phyloP scores from a whole-genome alignment of 2,113 vertebrate species.

The Hipposideros armiger region DNA sequence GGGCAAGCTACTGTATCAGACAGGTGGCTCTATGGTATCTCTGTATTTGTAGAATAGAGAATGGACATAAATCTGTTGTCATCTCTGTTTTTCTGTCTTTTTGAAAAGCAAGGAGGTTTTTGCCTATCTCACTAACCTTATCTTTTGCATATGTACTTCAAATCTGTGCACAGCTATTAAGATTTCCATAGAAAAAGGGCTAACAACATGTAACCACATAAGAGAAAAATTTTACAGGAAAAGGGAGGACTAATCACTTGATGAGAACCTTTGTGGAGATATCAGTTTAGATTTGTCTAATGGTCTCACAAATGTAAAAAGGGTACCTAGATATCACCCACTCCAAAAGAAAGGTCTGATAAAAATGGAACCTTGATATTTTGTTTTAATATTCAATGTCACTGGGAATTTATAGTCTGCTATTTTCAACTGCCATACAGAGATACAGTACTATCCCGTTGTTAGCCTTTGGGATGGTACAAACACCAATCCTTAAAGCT shows the following conservation, averaged over 20 bases:
- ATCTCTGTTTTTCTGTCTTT: not conserved
- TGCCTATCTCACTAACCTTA: not conserved
- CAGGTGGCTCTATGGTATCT: not conserved
- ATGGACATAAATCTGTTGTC: conserved; percentile 37
- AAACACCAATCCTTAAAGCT: conserved; percentile 9
- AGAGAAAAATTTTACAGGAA: not conserved
- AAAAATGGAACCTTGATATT: not conserved
- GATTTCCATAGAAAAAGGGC: not conserved
- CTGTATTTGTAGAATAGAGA: not conserved
- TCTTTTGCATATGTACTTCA: conserved; percentile 40
- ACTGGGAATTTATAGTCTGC: not conserved
- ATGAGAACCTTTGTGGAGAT: conserved; percentile 11
- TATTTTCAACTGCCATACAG: conserved; percentile 5
- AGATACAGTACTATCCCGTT: not conserved
- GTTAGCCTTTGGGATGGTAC: not conserved
- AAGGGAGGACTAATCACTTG: not conserved
- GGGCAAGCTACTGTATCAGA: not conserved
- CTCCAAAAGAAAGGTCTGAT: not conserved
- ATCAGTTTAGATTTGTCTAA: not conserved
- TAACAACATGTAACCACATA: not conserved
- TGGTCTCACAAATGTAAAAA: not conserved
- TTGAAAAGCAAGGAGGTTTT: conserved; percentile 4
- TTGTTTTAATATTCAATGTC: conserved; percentile 22
- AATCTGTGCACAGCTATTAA: not conserved
- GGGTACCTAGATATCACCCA: not conserved